Base-by-base conservation (phyloP, 2,113 vertebrate species). In the Ascaphus truei region DNA sequence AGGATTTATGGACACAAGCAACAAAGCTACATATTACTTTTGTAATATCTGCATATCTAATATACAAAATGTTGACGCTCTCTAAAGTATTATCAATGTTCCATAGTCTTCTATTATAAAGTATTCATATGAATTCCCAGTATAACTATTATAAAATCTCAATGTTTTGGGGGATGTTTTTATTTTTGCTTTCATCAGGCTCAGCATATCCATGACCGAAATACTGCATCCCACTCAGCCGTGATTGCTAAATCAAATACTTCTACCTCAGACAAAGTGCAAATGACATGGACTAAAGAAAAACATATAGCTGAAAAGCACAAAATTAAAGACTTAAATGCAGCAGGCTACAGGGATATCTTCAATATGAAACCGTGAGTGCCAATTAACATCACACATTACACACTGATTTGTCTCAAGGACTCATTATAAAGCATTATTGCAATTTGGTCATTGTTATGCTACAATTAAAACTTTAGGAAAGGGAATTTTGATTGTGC, bases 241-340 rank as follows among this genome's bases (percentile, higher is more conserved):
- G 75, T 62, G 15, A 69, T 73, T 0, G 22, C 73, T 31, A 81
- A 78, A 79, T 36, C 77, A 25, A 84, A 52, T 0, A 75, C 78
- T 26, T 45, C 76, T 5, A 60, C 74, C 0, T 90, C 91, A 0
- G 95, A 98, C 12, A 90, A 83, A 34, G 92, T 96, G 39, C 95
- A 99, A 34, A 98, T 98, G 96, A 99, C 96, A 23, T 99, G 96
- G 96, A 99, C 96, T 7, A 97, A 96, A 84, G 96, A 99, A 67
- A 98, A 95, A 74, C 81, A 96, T 50, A 79, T 86, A 3, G 77
- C 84, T 0, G 96, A 98, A 77, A 94, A 93, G 18, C 82, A 86
- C 66, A 94, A 90, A 51, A 89, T 66, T 79, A 93, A 90, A 59
- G 95, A 97, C 29, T 5, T 81, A 0, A 68, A 77, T 13, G 66